phyloP scores from a whole-genome alignment of 2,888 invertebrate species.

The Aporophyla lueneburgensis region DNA sequence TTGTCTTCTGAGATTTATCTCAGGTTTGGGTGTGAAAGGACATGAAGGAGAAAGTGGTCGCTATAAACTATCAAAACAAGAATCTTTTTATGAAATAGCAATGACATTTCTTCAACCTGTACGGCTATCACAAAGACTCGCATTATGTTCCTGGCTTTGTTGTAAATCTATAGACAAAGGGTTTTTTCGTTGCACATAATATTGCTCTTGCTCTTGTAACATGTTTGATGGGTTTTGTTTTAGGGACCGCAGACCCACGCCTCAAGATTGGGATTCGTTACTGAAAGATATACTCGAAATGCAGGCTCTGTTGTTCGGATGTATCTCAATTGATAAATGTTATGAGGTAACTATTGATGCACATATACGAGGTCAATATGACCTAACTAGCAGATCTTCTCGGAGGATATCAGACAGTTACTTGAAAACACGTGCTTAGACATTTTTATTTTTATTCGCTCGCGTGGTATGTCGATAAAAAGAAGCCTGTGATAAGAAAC shows the following conservation, averaged over 20 bases:
- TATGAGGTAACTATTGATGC: slow-evolving; percentile 78
- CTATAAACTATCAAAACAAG: neutral
- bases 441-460: neutral
- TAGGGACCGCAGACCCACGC: slow-evolving; percentile 81
- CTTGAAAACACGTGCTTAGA: neutral
- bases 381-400: neutral
- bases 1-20: neutral
- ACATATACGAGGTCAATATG: neutral
- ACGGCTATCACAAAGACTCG: neutral
- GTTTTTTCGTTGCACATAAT: neutral
- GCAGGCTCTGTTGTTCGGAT: slow-evolving; percentile 91
- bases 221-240: slow-evolving; percentile 40
- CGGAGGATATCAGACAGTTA: neutral
- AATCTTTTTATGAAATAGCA: neutral
- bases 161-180: neutral
- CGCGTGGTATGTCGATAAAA: no score
- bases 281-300: slow-evolving; percentile 92
- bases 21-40: neutral
- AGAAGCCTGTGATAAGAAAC: no score
- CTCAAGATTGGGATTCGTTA: slow-evolving; percentile 92
- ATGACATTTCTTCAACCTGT: no score
- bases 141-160: neutral
- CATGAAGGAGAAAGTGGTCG: neutral
- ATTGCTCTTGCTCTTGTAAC: neutral
- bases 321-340: slow-evolving; percentile 90